These are phyloP conservation scores for Thelaira solivaga DNA, from an alignment of 2,888 invertebrate species.

Conservation along the genomic window DNA sequence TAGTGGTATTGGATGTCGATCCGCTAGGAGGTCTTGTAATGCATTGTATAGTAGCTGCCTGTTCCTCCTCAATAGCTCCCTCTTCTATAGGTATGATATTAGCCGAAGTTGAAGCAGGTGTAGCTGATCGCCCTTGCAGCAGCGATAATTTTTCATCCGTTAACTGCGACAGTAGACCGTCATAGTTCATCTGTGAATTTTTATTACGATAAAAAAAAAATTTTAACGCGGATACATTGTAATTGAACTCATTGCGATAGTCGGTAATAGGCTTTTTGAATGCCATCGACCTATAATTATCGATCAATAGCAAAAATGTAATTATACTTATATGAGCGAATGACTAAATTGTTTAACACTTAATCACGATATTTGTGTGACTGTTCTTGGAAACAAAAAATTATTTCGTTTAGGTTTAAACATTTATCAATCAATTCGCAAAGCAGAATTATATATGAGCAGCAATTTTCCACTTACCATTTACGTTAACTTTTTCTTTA, in stretches of 20 bases:
- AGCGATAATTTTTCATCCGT: slow-evolving; percentile 73
- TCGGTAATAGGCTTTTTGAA: background rate
- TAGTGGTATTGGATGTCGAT: slow-evolving; percentile 57
- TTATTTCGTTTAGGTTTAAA: slow-evolving; percentile 29
- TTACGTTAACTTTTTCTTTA: slow-evolving; percentile 26
- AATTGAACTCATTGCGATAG: background rate
- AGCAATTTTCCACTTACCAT: slow-evolving; percentile 46
- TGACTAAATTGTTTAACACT: slow-evolving; percentile 49
- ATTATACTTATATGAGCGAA: slow-evolving; percentile 31
- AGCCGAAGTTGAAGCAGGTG: slow-evolving; percentile 42
- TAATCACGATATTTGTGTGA: slow-evolving; percentile 22
- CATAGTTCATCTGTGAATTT: slow-evolving; percentile 76
- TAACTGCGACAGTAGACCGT: slow-evolving; percentile 74
- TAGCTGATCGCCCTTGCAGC: slow-evolving; percentile 64
- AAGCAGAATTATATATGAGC: background rate
- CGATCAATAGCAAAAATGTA: slow-evolving; percentile 8
- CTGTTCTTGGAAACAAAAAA: slow-evolving; percentile 3
- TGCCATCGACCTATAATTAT: background rate
- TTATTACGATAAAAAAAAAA: slow-evolving; percentile 37
- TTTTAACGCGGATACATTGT: slow-evolving; percentile 45
- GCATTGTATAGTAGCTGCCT: slow-evolving; percentile 71
- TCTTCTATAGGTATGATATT: slow-evolving; percentile 63
- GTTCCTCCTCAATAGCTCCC: slow-evolving; percentile 71
- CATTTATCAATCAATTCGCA: slow-evolving; percentile 6
- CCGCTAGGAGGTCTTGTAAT: slow-evolving; percentile 53